Conservation (phyloP, 2,113 vertebrate species). For the Myotis yumanensis region DNA sequence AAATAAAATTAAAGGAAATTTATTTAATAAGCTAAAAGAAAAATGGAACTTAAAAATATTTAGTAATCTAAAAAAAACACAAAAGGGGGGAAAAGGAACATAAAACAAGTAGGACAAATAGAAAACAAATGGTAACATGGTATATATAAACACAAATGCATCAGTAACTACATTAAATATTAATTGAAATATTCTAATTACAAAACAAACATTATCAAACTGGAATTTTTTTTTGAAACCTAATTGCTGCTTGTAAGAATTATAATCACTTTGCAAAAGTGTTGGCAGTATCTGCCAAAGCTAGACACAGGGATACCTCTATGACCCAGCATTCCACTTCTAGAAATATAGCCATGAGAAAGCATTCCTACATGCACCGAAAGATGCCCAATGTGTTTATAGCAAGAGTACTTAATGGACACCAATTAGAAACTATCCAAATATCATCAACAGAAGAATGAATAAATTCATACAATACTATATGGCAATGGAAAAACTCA, state of each 20-base stretch:
- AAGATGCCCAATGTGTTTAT: neutral
- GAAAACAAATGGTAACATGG: neutral
- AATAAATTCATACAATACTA: neutral
- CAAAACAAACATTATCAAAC: neutral
- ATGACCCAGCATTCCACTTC: neutral
- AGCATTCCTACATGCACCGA: neutral
- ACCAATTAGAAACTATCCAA: neutral
- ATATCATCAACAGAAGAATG: neutral
- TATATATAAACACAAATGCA: neutral
- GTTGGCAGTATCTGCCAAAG: neutral
- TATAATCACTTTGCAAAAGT: neutral
- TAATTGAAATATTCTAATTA: neutral
- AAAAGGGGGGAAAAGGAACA: neutral
- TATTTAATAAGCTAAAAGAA: neutral
- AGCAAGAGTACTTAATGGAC: neutral
- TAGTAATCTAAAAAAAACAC: constrained; percentile 1
- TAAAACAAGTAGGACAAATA: neutral
- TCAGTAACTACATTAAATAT: neutral
- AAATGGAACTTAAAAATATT: neutral
- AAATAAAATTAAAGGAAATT: neutral
- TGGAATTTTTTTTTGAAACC: neutral
- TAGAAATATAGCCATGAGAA: neutral
- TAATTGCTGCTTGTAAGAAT: neutral
- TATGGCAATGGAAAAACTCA: neutral
- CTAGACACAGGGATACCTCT: neutral